These are phyloP conservation scores for Brienomyrus longianalis DNA, from an alignment of 2,113 vertebrate genomes.

Conservation along the genomic window DNA sequence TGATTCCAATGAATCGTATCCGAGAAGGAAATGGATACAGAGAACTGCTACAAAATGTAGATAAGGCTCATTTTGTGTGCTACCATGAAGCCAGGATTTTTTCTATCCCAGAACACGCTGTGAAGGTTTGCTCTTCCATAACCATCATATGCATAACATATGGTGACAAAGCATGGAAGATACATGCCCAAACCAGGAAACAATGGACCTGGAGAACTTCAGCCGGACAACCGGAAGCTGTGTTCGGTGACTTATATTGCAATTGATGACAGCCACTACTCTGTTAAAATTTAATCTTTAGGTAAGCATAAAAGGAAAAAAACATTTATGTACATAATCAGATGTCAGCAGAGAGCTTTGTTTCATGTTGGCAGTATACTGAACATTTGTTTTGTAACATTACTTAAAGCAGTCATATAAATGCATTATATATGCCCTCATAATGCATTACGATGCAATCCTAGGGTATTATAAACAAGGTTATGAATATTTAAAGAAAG, in stretches of 20 bases:
- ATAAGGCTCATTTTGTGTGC: background rate
- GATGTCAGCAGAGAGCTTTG: background rate
- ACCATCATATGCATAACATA: background rate
- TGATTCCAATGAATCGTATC: background rate
- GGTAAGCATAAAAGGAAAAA: background rate
- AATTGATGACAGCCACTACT: background rate
- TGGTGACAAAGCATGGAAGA: background rate
- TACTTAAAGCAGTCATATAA: too few species aligned
- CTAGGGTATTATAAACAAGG: too few species aligned
- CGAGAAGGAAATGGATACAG: background rate
- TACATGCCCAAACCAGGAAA: background rate
- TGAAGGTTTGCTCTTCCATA: background rate
- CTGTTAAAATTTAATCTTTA: background rate
- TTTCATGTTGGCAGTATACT: background rate
- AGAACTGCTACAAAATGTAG: background rate
- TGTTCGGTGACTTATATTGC: background rate
- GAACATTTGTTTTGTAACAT: background rate
- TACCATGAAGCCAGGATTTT: background rate
- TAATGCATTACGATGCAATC: too few species aligned
- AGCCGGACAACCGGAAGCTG: background rate
- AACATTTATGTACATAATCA: background rate
- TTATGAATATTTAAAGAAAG: too few species aligned
- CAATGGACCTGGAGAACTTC: background rate
- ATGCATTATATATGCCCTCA: too few species aligned
- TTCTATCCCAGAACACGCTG: background rate